Evolutionary conservation across 2,113 vertebrate species (phyloP).

Genomic region (Nyctereutes procyonoides): DNA sequence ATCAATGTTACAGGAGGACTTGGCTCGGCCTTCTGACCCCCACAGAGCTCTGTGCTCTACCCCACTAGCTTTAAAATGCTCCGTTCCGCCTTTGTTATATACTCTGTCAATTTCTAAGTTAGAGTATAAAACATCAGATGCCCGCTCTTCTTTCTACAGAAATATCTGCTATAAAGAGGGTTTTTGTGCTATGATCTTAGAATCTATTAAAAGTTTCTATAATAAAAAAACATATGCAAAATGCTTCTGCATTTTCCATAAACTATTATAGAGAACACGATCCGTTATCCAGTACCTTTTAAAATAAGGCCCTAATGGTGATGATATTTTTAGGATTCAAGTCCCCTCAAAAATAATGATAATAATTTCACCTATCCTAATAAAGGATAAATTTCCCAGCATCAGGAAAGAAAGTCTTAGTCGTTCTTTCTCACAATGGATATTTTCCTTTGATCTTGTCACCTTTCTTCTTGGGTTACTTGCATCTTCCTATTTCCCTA

Average conservation of each 20-base stretch:
- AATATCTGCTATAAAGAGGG: neutral
- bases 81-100: neutral
- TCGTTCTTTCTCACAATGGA: neutral
- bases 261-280: neutral
- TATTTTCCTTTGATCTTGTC: neutral
- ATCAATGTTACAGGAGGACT: neutral
- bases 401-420: neutral
- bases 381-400: neutral
- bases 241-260: neutral
- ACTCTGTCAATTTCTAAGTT: neutral
- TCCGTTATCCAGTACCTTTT: constrained; percentile 5
- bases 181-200: neutral
- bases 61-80: neutral
- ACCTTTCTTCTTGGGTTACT: neutral
- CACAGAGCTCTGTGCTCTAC: neutral
- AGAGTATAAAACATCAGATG: neutral
- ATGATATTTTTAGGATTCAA: neutral
- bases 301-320: neutral
- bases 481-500: neutral
- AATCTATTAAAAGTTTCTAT: neutral
- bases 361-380: neutral
- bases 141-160: neutral
- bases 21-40: neutral
- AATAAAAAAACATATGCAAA: neutral
- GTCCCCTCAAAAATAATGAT: neutral